Evolutionary conservation across 1,140 invertebrate species (phyloP), one percentile per base, ranked within the genome.

Genomic region (Epicauta chinensis): DNA sequence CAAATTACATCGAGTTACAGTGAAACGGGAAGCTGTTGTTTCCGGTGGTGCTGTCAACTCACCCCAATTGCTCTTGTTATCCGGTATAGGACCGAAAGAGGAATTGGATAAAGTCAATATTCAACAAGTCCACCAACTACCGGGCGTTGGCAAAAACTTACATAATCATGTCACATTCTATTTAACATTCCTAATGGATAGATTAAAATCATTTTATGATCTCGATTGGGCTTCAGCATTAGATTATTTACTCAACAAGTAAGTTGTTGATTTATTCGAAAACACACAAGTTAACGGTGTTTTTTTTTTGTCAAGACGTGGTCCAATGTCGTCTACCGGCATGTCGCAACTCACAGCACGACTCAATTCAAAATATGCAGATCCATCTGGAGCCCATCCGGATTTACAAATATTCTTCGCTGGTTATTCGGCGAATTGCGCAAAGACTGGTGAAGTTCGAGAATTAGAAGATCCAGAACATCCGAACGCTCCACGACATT

Each of bases 61-160:
- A 0, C 75, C 81, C 0, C 74, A 81, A 53, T 60, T 82, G 1
- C 67, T 82, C 0, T 67, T 80, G 45, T 55, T 80, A 1, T 82
- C 79, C 5, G 81, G 80, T 2, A 71, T 83, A 11, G 81, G 80
- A 3, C 78, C 79, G 0, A 68, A 59, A 54, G 55, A 71, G 1
- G 73, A 80, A 78, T 14, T 72, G 58, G 16, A 72, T 66, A 44
- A 63, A 73, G 46, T 76, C 66, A 71, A 74, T 30, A 70, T 81
- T 29, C 65, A 57, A 45, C 61, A 68, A 38, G 74, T 81, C 0
- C 75, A 80, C 23, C 77, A 89, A 51, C 70, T 88, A n/a, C 81
- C 80, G 0, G 86, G 86, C 0, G 87, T 90, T 2, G 86, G 87
- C 0, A 75, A 81, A 51, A 89, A 89, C 62, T 68, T 89, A 1